Base-by-base conservation (phyloP, 2,888 invertebrate species). In the Drosophila koepferae region DNA sequence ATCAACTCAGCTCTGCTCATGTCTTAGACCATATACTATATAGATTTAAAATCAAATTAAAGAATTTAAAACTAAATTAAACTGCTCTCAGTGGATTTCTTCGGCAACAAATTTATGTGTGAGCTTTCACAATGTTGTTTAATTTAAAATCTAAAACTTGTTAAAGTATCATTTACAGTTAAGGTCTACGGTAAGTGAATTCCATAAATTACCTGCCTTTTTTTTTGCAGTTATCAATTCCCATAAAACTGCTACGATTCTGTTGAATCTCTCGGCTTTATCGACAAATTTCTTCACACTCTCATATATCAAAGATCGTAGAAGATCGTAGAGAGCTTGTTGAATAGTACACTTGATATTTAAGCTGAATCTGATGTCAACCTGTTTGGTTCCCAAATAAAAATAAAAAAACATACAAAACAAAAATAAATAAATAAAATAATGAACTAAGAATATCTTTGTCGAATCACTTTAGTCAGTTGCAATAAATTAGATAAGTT, bases 401-500 rank as follows among this genome's bases (percentile, higher is more conserved):
- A 31, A 5, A 48, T 5, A n/a, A n/a, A 31, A 0, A n/a, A 14
- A 8, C 28, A 28, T 28, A 28, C 28, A n/a, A n/a, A 10, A 31
- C 3, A n/a, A 31, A 2, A 46, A 44, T 2, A 23, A 23, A 23
- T 2, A 46, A 3, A 8, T 14, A 8, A 10, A 10, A 10, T 10
- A 9, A n/a, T 4, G 3, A 4, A 20, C 28, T 12, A 16, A 31
- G 46, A 54, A 63, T 14, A 54, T 41, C 18, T 31, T 8, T 28
- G 16, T 7, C 4, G 48, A 44, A 49, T 66, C 12, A 34, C 5
- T 38, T 61, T 16, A 46, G 41, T 36, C 55, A 61, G 18, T 41
- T 40, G 53, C 54, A n/a, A 70, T 69, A 55, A 67, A 62, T 67
- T 4, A 60, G 59, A 16, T 41, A 12, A 28, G 20, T 53, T 60